Percentiles rank a stretch among this genome's conserved stretches.
Evolutionary conservation across 1,140 invertebrate genomes (phyloP).

Genomic region (Polypedilum pembai): DNA sequence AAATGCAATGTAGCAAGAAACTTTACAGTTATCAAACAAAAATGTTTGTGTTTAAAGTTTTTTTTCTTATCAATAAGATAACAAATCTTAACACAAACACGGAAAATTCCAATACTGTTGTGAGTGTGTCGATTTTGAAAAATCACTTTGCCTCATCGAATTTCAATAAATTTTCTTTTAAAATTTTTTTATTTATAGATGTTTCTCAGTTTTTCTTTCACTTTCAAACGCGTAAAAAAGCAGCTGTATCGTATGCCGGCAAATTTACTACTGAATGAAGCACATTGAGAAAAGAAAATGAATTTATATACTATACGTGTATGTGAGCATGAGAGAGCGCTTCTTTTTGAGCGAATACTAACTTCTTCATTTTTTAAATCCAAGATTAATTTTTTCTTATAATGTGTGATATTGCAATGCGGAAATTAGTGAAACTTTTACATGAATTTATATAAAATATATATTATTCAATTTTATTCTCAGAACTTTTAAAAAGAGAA

Average conservation of each 20-base stretch:
- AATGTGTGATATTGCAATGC: too few species aligned
- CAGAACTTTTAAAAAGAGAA: too few species aligned
- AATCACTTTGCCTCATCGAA: neutral
- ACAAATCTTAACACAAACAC: neutral
- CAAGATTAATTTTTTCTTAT: too few species aligned
- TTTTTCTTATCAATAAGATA: neutral
- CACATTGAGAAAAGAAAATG: neutral
- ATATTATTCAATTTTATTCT: too few species aligned
- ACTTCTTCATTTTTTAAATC: too few species aligned
- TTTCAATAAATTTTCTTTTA: neutral
- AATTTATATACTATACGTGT: neutral
- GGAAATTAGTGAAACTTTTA: too few species aligned
- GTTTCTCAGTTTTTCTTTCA: constrained; percentile 20
- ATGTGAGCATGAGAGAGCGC: neutral
- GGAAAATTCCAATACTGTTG: neutral
- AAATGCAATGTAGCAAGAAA: neutral
- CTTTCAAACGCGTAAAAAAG: neutral
- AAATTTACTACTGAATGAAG: constrained; percentile 1
- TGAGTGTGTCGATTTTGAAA: neutral
- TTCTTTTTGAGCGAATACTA: neutral
- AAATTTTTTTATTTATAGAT: constrained; percentile 22
- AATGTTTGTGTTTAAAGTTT: neutral
- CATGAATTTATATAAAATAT: too few species aligned
- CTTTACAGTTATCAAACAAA: neutral
- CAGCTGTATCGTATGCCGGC: neutral